These are phyloP conservation scores for Phenganax marumi DNA, from an alignment of 92 coral and sea anemone genomes.

Conservation along the genomic window DNA sequence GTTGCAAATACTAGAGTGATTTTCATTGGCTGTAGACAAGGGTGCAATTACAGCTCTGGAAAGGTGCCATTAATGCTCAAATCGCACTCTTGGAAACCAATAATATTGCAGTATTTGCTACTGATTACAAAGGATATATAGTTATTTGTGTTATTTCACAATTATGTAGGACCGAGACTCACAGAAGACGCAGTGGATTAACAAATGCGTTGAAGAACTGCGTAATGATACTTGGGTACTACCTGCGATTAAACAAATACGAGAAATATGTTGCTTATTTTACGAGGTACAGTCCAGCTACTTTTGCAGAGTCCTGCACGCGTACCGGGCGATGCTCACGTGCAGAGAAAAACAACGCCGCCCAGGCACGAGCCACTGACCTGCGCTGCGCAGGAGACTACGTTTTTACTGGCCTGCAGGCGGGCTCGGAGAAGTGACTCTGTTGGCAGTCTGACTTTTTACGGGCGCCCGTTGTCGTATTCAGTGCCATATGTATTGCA, in stretches of 20 bases:
- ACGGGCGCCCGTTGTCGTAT: too few relatives aligned
- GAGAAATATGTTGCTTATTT: conserved; percentile 92
- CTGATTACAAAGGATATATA: neutral
- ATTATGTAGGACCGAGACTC: conserved; percentile 89
- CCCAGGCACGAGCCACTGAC: too few relatives aligned
- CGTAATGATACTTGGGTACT: conserved; percentile 97
- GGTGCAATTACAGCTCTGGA: too few relatives aligned
- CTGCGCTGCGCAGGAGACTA: too few relatives aligned
- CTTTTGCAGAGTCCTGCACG: neutral
- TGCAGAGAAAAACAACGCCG: too few relatives aligned
- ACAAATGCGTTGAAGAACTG: conserved; percentile 92
- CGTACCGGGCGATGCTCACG: too few relatives aligned
- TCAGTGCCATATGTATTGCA: neutral
- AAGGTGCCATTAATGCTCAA: neutral
- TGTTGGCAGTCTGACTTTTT: too few relatives aligned
- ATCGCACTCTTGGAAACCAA: neutral
- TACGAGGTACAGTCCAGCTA: conserved; percentile 68
- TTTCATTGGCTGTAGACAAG: too few relatives aligned
- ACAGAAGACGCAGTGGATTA: conserved; percentile 98
- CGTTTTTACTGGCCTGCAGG: too few relatives aligned
- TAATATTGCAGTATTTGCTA: neutral
- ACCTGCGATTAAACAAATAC: conserved; percentile 95
- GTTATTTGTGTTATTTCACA: neutral
- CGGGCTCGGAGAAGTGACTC: too few relatives aligned
- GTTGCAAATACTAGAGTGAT: too few relatives aligned